A percentile compares a stretch with the other conserved stretches of the same genome.
Conservation (phyloP, 2,113 vertebrate species). For the Eurystomus gularis region DNA sequence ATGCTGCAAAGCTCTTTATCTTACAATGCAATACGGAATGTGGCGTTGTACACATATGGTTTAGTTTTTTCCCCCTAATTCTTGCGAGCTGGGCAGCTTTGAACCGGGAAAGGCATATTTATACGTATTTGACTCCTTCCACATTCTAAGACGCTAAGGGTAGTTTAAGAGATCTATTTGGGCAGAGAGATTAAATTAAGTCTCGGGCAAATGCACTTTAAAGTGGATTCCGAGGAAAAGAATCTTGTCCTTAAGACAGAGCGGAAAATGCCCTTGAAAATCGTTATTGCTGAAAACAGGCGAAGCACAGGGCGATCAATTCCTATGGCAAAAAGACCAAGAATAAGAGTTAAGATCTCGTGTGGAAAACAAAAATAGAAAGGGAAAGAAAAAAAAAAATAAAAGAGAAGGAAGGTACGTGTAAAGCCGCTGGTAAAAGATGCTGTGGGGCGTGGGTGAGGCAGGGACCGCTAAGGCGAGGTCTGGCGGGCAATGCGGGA, state of each 20-base stretch:
- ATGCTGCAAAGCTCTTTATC: conserved; percentile 5
- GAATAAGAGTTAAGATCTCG: neutral
- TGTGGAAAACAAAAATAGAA: too few relatives aligned
- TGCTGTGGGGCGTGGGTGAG: neutral
- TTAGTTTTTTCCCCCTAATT: neutral
- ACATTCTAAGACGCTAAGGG: neutral
- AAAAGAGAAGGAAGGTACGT: neutral
- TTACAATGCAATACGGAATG: neutral
- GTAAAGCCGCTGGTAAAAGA: neutral
- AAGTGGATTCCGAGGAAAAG: neutral
- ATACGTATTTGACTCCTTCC: neutral
- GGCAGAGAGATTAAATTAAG: neutral
- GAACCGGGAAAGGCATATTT: neutral
- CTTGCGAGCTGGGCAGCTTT: conserved; percentile 29
- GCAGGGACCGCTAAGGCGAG: neutral
- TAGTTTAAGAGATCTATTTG: neutral
- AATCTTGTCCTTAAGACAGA: neutral
- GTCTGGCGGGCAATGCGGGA: neutral
- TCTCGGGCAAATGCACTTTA: neutral
- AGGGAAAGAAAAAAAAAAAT: too few relatives aligned
- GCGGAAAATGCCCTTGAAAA: neutral
- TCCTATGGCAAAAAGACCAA: neutral
- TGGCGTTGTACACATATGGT: conserved; percentile 37
- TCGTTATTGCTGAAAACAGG: neutral
- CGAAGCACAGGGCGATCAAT: neutral